Base-by-base conservation (phyloP, 2,888 invertebrate species). In the Xestia c-nigrum region DNA sequence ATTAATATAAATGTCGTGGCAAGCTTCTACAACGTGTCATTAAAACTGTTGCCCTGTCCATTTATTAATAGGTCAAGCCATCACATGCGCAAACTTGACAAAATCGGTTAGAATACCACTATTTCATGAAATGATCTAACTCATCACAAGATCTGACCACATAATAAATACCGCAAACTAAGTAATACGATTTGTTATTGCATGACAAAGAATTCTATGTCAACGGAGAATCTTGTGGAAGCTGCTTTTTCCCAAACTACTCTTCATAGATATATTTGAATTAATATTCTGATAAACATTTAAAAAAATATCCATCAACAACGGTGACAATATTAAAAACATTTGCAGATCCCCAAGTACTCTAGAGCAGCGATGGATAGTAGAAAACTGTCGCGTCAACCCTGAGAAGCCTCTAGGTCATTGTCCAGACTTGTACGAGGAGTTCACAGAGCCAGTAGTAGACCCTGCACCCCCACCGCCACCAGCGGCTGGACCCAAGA, bases 321-420 rank as follows among this genome's bases (percentile, higher is more conserved):
- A 38, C 31, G 16, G 24, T 31, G 59, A n/a, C n/a, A n/a, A n/a
- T n/a, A n/a, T n/a, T n/a, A n/a, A n/a, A n/a, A n/a, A 38, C 4
- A 14, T 68, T 68, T 43, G 38, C 88, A 97, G 97, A 77, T 95
- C 97, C 57, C 97, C 97, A 38, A 94, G 93, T 67, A 89, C 93
- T 16, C 92, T 91, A 10, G 97, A 98, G 87, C 97, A 97, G 85
- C 93, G 96, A 77, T 98, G 98, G 98, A 98, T 98, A 80, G 87
- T 96, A 50, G 94, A 96, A 12, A 97, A 97, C 86, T 98, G 98
- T 89, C 97, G 98, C 55, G 97, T 96, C 65, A 97, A 96, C 50
- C 97, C 97, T 89, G 97, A 97, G 61, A 93, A 95, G 73, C 95
- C 97, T 14, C 92, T 97, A 0, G 97, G 97, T 0, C 97, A 97